Conservation (phyloP, 2,797 vertebrate genomes). For the Mionectes olivaceus region DNA sequence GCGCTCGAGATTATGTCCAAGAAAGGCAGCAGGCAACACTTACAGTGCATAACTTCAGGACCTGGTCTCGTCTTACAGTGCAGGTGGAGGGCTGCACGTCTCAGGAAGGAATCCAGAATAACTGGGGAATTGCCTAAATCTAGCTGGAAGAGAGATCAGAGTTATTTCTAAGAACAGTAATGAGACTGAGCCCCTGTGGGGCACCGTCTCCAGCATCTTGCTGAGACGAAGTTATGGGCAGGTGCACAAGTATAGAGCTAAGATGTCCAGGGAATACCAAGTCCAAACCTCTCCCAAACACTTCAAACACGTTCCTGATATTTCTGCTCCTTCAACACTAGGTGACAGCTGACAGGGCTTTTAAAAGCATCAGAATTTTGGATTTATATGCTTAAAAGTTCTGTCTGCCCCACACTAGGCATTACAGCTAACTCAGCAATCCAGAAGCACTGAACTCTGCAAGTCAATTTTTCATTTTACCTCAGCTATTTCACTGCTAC, state of each 20-base stretch:
- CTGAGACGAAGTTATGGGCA: background rate
- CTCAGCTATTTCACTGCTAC: background rate
- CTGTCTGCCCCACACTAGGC: background rate
- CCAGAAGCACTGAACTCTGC: background rate
- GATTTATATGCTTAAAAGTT: background rate
- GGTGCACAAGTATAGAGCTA: background rate
- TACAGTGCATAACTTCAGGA: background rate
- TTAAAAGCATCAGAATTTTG: background rate
- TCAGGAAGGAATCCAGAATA: background rate
- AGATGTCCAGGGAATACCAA: background rate
- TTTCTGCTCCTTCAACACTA: background rate
- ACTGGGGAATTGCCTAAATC: background rate
- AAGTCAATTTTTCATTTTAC: background rate
- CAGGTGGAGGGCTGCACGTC: background rate
- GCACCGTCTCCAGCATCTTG: background rate
- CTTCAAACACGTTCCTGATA: background rate
- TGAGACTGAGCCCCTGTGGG: background rate
- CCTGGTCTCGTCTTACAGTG: background rate
- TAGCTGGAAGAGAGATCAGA: background rate
- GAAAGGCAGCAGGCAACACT: constrained; percentile 17
- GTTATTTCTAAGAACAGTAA: background rate
- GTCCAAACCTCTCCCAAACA: background rate
- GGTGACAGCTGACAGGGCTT: background rate
- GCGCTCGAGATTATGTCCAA: accelerated
- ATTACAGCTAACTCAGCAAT: constrained; percentile 3